phyloP scores from a whole-genome alignment of 2,113 vertebrate genomes.

The Isichthys henryi region DNA sequence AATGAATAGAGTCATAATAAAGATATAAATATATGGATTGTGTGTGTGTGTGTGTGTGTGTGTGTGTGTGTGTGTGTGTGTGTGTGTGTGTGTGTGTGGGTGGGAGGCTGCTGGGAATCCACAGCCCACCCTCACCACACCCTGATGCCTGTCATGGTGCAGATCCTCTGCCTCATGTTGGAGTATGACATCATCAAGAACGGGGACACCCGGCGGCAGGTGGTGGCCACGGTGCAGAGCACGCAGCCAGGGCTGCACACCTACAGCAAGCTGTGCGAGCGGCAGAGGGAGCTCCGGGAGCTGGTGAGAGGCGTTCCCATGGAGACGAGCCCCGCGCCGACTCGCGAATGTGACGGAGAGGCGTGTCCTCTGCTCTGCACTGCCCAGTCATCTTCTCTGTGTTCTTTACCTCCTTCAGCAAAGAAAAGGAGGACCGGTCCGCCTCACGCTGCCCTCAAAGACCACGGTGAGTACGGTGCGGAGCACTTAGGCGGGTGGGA shows the following conservation, averaged over 20 bases:
- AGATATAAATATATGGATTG: background rate
- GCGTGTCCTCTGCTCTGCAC: background rate
- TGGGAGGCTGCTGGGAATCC: background rate
- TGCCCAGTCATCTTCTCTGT: background rate
- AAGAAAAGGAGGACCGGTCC: constrained; percentile 95
- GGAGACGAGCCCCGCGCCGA: background rate
- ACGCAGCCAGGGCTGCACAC: constrained; percentile 88
- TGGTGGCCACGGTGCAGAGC: constrained; percentile 97
- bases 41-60: background rate
- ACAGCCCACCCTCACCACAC: background rate
- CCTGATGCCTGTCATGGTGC: background rate
- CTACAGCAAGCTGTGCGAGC: constrained; percentile 96
- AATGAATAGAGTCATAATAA: background rate
- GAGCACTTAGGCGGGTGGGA: background rate
- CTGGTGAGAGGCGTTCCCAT: constrained; percentile 71
- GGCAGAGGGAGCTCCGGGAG: constrained; percentile 93
- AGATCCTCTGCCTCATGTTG: constrained; percentile 98
- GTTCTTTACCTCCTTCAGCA: constrained; percentile 64
- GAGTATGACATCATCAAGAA: constrained; percentile 99
- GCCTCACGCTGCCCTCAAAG: constrained; percentile 94
- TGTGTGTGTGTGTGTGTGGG: background rate
- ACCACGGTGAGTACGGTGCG: constrained; percentile 82
- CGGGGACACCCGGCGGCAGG: constrained; percentile 96
- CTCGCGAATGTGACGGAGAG: background rate
- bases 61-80: background rate